A percentile compares a stretch with the other conserved stretches of the same genome.
Evolutionary conservation across 2,797 vertebrate genomes (phyloP).

Genomic region (Enteromius unitaeniatus): DNA sequence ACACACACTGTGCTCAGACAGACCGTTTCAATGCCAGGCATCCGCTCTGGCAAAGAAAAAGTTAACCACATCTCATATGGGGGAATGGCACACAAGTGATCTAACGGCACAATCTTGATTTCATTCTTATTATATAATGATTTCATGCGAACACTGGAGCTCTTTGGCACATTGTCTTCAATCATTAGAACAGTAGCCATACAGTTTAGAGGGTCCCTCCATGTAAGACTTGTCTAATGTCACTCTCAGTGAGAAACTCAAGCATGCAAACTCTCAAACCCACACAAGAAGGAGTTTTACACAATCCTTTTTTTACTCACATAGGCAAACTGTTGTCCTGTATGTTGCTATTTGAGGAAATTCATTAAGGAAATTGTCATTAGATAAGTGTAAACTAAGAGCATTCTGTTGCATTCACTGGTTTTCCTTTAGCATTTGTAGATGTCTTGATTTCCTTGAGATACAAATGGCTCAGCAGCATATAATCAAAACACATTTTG

Average conservation of each 20-base stretch:
- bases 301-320: constrained; percentile 71
- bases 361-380: constrained; percentile 51
- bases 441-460: constrained; percentile 8
- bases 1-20: constrained; percentile 81
- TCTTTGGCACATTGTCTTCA: constrained; percentile 15
- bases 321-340: constrained; percentile 73
- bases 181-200: constrained; percentile 5
- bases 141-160: constrained; percentile 1
- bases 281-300: constrained; percentile 50
- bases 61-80: constrained; percentile 69
- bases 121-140: constrained; percentile 39
- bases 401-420: constrained; percentile 14
- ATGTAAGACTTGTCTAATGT: constrained; percentile 59
- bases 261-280: constrained; percentile 41
- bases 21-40: constrained; percentile 75
- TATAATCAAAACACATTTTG: background rate
- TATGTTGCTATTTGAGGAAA: constrained; percentile 66
- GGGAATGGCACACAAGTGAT: constrained; percentile 62
- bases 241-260: constrained; percentile 58
- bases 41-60: constrained; percentile 74
- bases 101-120: background rate
- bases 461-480: constrained; percentile 7
- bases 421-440: background rate
- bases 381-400: constrained; percentile 40
- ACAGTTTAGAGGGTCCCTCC: constrained; percentile 47